Evolutionary conservation across 1,140 invertebrate species (phyloP), one percentile per base, ranked within the genome.

Genomic region (Anastrepha ludens): DNA sequence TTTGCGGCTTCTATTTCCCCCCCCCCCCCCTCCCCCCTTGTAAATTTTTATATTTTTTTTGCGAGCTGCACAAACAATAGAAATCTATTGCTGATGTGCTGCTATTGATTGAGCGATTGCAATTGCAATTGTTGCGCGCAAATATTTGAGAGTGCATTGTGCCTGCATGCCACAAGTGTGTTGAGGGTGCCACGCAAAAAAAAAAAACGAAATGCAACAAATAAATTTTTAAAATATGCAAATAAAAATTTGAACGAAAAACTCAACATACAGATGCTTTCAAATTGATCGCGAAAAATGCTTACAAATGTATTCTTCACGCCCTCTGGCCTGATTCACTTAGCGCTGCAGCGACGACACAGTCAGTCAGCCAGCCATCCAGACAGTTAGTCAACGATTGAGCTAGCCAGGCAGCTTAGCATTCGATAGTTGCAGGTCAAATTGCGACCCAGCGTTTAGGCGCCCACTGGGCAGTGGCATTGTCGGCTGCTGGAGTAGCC

Each of bases 381-480:
- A 65, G 64, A 29, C 64, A 78, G 39, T 2, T 47, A 58, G 74
- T 81, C 44, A 50, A 7, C 29, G 17, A 81, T n/a, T 29, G 17
- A 55, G 20, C 17, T 41, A 50, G 67, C 67, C 17, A 47, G 5
- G 0, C n/a, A 3, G 41, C n/a, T 55, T 81, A 62, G 13, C 4
- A 62, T 17, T 62, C 60, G 15, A 62, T 62, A 17, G 50, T 81
- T 55, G 74, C 74, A 81, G 74, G 74, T 81, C 74, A 81, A 55
- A 50, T 70, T 3, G 74, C 74, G 8, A 6, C 5, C 74, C 4
- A 50, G 29, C 17, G 15, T 47, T 47, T 15, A 20, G 13, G 74
- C 74, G 74, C 50, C 74, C 74, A 81, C 74, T 81, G 74, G 74
- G 74, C 74, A 81, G 74, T 81, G 74, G 9, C 74, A 81, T 20